Evolutionary conservation across 2,113 vertebrate species (phyloP).

Genomic region (Desmodus rotundus): DNA sequence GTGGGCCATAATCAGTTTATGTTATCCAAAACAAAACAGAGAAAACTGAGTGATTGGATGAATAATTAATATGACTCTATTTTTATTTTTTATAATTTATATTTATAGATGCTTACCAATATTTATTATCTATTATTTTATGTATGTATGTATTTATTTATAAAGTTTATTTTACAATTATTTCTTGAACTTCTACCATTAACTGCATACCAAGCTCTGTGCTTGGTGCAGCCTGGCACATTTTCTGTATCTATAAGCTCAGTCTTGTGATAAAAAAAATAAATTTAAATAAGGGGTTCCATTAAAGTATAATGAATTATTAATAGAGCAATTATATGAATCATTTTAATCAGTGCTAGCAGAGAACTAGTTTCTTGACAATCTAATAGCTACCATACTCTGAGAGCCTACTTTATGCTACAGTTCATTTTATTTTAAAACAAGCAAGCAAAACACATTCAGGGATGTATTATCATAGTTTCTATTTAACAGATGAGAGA

Average conservation of each 20-base stretch:
- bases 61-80: not conserved
- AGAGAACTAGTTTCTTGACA: not conserved
- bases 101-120: not conserved
- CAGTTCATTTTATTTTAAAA: not conserved
- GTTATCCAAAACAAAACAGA: not conserved
- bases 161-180: not conserved
- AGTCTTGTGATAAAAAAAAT: not conserved
- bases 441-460: not conserved
- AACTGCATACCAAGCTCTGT: not conserved
- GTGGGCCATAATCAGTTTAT: not conserved
- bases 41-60: not conserved
- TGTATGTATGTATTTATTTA: not conserved
- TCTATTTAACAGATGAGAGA: not conserved
- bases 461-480: not conserved
- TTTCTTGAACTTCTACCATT: not conserved
- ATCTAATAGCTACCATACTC: not conserved
- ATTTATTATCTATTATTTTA: not conserved
- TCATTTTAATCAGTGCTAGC: not conserved
- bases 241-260: not conserved
- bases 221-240: not conserved
- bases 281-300: not conserved
- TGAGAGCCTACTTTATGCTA: not conserved
- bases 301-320: not conserved
- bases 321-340: not conserved
- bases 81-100: not conserved